phyloP scores from a whole-genome alignment of 2,888 invertebrate species.

The Spialia ferax region DNA sequence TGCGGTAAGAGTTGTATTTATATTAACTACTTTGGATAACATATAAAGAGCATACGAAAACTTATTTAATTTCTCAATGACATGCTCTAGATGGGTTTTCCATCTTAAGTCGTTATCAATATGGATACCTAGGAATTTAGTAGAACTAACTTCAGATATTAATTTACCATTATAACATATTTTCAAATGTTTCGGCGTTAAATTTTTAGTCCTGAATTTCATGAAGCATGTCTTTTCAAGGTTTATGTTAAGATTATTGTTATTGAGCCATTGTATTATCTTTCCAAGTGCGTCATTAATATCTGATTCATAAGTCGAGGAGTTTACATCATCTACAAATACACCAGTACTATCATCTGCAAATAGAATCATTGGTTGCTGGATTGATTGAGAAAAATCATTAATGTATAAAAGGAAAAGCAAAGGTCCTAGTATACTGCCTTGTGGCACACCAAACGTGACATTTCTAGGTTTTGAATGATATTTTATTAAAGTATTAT shows the following conservation, averaged over 20 bases:
- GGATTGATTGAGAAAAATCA: slow-evolving; percentile 10
- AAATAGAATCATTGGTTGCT: slow-evolving; percentile 8
- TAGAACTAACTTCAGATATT: neutral
- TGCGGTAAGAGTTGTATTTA: neutral
- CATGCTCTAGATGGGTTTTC: slow-evolving; percentile 32
- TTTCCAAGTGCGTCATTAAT: slow-evolving; percentile 5
- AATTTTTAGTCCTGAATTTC: neutral
- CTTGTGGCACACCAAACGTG: neutral
- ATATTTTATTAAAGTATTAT: neutral
- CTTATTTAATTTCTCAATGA: neutral
- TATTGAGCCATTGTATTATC: neutral
- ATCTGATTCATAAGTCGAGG: neutral
- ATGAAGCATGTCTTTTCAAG: neutral
- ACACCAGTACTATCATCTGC: slow-evolving; percentile 6
- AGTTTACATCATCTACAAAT: slow-evolving; percentile 12
- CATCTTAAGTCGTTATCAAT: neutral
- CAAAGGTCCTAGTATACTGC: slow-evolving; percentile 16
- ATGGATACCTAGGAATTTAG: neutral
- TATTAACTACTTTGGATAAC: slow-evolving; percentile 6
- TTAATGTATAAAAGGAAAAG: slow-evolving; percentile 10
- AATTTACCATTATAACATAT: neutral
- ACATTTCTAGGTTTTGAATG: neutral
- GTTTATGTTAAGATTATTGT: slow-evolving; percentile 17
- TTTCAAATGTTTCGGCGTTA: neutral
- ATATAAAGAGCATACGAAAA: slow-evolving; percentile 15